A percentile compares a stretch with the other conserved stretches of the same genome.
Evolutionary conservation across 2,113 vertebrate species (phyloP).

Genomic region (Tauraco erythrolophus): DNA sequence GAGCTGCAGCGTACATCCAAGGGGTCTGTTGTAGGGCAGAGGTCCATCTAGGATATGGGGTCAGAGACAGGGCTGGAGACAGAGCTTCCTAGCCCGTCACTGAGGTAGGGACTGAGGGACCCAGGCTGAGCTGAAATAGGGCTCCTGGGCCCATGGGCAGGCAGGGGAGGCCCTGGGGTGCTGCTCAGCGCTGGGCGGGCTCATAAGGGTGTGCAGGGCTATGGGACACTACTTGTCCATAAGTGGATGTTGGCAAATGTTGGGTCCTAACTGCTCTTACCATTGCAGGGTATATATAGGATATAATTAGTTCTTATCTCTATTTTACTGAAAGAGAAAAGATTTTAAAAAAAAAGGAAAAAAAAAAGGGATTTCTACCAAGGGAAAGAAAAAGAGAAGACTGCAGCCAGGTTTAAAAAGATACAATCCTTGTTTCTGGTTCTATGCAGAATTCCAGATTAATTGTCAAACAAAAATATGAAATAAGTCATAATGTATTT

Average conservation of each 20-base stretch:
- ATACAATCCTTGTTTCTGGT: background rate
- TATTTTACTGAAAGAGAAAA: background rate
- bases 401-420: background rate
- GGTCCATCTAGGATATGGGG: no score
- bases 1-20: accelerated
- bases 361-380: background rate
- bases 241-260: background rate
- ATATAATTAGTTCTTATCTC: background rate
- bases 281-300: background rate
- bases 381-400: background rate
- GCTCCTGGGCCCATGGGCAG: background rate
- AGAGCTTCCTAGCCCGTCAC: no score
- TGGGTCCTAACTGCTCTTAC: background rate
- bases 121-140: background rate
- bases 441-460: background rate
- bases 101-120: background rate
- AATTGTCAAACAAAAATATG: background rate
- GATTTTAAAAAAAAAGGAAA: background rate
- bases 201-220: background rate
- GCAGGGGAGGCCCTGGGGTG: background rate
- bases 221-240: accelerated
- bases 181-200: background rate
- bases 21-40: background rate
- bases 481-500: background rate
- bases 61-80: background rate